Base-by-base conservation (phyloP, 2,797 vertebrate species). In the Mus spretus region DNA sequence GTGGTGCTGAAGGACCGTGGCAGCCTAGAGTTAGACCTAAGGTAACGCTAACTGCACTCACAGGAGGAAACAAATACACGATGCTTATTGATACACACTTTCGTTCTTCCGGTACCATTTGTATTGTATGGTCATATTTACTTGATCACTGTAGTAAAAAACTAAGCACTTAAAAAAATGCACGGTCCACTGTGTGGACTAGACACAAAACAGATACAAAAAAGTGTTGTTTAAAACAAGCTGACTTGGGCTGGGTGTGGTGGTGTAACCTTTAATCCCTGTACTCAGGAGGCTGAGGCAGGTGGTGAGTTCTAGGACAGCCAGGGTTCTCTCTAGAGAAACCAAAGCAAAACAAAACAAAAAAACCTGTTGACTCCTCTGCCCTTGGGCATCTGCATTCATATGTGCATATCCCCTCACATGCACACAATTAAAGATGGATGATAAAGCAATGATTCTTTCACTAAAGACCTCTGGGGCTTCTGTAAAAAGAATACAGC, bases 211-310 rank as follows among this genome's bases (percentile, higher is more conserved):
- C 6, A 79, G 77, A 44, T 87, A 77, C 85, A 84, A 70, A 28
- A 47, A 80, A 50, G 61, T 9, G 37, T 50, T 9, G 37, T 50
- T 91, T 96, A 96, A 84, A 63, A 37, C 75, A 26, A 85, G 19
- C 1, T 40, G 85, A 28, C 53, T 40, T 70, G 50, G 44, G 6
- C 20, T n/a, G 63, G 17, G 20, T 70, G 63, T 85, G n/a, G 67
- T 55, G 24, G 15, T 6, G 3, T 24, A 57, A 4, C 0, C 50
- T 74, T 57, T 74, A 74, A 74, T 26, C 11, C 31, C 31, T 15
- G 44, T 14, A 53, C 47, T 53, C 20, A 86, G 20, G 63, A 70
- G 20, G 20, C 63, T 70, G 63, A 86, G 20, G 7, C 47, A 70
- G 44, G 31, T n/a, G 12, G 83, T 3, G 19, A 65, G 82, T 65